Percentiles rank a stretch among this genome's conserved stretches.
These are phyloP conservation scores for Podarcis raffonei DNA, from an alignment of 2,113 vertebrate genomes.

Conservation along the genomic window DNA sequence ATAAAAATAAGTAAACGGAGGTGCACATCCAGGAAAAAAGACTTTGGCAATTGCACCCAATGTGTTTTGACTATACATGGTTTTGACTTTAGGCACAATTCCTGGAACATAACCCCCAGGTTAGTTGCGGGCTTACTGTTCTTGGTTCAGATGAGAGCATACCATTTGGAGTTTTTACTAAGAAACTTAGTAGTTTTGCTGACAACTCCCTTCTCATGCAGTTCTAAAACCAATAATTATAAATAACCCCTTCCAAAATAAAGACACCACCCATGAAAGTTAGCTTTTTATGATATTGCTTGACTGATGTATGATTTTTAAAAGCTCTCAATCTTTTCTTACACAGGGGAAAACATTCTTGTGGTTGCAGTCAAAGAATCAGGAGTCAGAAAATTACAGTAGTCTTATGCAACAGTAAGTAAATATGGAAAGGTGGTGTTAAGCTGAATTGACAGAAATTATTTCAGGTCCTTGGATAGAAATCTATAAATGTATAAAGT, in stretches of 20 bases:
- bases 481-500: neutral
- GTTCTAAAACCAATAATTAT: neutral
- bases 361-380: neutral
- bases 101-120: too few species aligned
- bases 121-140: too few species aligned
- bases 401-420: neutral
- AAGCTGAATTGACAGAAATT: neutral
- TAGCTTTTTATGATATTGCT: neutral
- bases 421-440: neutral
- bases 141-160: neutral
- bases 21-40: too few species aligned
- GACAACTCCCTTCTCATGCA: neutral
- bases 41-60: too few species aligned
- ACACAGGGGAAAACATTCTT: neutral
- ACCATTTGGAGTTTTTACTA: neutral
- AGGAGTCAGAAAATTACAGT: neutral
- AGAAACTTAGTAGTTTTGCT: neutral
- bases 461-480: constrained; percentile 28
- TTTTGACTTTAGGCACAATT: too few species aligned
- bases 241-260: neutral
- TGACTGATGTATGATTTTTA: neutral
- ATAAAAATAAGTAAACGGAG: too few species aligned
- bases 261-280: neutral
- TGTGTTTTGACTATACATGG: too few species aligned
- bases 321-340: constrained; percentile 6